Conservation (phyloP, 2,797 vertebrate genomes). For the Gymnodraco acuticeps region DNA sequence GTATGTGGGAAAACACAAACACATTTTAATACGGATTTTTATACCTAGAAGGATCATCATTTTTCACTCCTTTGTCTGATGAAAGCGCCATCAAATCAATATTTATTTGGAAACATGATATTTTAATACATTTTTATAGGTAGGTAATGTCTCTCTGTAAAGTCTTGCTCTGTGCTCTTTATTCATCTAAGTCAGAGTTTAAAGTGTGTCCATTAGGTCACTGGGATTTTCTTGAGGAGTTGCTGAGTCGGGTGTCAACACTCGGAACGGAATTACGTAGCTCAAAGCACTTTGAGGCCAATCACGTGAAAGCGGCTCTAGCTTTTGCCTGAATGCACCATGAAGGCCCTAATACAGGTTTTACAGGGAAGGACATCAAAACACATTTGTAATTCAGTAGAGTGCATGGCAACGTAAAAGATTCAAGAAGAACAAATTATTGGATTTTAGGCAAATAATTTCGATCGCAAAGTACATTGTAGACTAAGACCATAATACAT, state of each 20-base stretch:
- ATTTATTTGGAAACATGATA: neutral
- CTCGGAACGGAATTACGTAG: constrained; percentile 14
- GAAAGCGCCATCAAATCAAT: neutral
- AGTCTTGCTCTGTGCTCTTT: neutral
- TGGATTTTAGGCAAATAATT: neutral
- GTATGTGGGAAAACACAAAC: neutral
- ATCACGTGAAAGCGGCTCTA: constrained; percentile 38
- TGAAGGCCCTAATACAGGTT: too few relatives aligned
- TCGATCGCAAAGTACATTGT: too few relatives aligned
- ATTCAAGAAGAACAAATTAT: too few relatives aligned
- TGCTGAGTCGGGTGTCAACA: neutral
- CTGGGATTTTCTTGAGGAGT: neutral
- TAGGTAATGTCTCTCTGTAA: neutral
- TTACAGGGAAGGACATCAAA: neutral
- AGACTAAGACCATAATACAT: too few relatives aligned
- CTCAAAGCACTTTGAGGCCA: constrained; percentile 11
- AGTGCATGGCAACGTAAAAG: too few relatives aligned
- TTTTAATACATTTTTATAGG: neutral
- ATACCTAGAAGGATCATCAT: neutral
- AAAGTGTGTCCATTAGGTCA: neutral
- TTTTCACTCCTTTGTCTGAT: neutral
- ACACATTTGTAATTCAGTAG: neutral
- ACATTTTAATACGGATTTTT: neutral
- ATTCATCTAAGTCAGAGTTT: constrained; percentile 8
- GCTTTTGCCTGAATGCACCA: constrained; percentile 1